Evolutionary conservation across 2,797 vertebrate genomes (phyloP).

Genomic region (Alosa sapidissima): DNA sequence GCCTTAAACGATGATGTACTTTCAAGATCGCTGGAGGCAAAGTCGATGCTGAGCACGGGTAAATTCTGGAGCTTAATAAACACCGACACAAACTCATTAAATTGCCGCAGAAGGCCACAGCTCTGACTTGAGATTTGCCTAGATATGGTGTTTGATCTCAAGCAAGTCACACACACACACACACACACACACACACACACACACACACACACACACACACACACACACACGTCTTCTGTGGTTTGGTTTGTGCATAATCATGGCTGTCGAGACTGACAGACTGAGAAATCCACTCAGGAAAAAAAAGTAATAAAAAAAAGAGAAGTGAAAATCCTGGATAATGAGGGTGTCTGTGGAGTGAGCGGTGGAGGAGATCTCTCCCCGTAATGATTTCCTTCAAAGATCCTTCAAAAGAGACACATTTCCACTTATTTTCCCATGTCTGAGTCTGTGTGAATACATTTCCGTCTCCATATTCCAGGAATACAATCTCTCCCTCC

Average conservation of each 20-base stretch:
- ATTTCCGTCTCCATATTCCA: too few relatives aligned
- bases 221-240: not conserved
- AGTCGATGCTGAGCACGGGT: not conserved
- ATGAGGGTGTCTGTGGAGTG: not conserved
- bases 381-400: not conserved
- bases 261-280: not conserved
- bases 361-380: not conserved
- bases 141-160: not conserved
- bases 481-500: too few relatives aligned
- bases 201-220: not conserved
- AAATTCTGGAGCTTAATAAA: not conserved
- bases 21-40: not conserved
- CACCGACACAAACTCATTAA: not conserved
- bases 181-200: not conserved
- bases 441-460: too few relatives aligned
- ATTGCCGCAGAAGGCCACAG: not conserved
- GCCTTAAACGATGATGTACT: not conserved
- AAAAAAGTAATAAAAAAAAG: not conserved
- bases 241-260: not conserved
- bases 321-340: not conserved
- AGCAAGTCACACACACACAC: not conserved
- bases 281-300: not conserved
- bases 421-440: not conserved
- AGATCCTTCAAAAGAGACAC: not conserved
- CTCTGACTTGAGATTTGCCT: not conserved